Evolutionary conservation across 1,140 invertebrate genomes (phyloP), one percentile per base, ranked within the genome.

Genomic region (Bemisia tabaci): DNA sequence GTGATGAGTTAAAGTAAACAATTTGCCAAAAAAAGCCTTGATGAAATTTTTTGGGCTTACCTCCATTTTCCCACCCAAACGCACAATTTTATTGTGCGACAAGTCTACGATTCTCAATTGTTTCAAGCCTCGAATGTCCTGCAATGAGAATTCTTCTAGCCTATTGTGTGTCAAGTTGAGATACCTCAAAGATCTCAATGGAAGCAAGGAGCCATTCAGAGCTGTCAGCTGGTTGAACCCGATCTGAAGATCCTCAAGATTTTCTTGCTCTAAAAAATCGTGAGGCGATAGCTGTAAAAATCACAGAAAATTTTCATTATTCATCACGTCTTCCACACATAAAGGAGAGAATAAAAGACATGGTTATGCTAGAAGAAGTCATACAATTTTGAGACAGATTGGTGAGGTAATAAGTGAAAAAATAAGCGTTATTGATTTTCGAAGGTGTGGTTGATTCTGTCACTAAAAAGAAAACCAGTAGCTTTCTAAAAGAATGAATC

Each of bases 121-220:
- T 22, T 83, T 81, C 24, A 92, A 72, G 0, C 89, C 88, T 60
- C 85, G 83, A 12, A 91, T 82, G 72, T 90, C 87, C 70, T 85
- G 82, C 71, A 90, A 82, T 0, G 87, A 89, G 75, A 92, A 91
- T 72, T 89, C 87, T 1, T 78, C 78, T 0, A 91, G 76, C n/a
- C 82, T 78, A 74, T 92, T 92, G 72, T 86, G 83, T 0, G 87
- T 87, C 27, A 92, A 77, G 75, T 90, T 90, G 1, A 89, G 78
- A 61, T 80, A 83, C 66, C 80, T 82, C 9, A 92, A 75, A 1
- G 82, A 82, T 70, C 81, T 81, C 17, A 91, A 76, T 12, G 84
- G 84, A 68, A 83, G 80, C n/a, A 91, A 73, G 0, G 88, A 89
- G n/a, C 83, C 84, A 71, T 89, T 90, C 26, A 91, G 73, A 0